Percentiles rank a stretch among this genome's conserved stretches.
Evolutionary conservation across 2,888 invertebrate species (phyloP).

Genomic region (Eupithecia abbreviata): DNA sequence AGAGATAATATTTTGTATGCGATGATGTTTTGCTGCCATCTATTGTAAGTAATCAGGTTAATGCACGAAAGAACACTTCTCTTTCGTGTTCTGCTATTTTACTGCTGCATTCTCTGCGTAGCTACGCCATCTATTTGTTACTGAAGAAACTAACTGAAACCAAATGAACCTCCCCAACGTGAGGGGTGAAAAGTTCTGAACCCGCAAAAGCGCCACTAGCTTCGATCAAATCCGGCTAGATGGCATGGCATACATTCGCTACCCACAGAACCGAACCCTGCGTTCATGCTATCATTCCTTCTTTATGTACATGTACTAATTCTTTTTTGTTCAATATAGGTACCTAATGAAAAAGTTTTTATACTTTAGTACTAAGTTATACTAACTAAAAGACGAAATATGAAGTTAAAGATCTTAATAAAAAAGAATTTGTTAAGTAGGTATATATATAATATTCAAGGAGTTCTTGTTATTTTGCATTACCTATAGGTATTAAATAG

Average conservation of each 20-base stretch:
- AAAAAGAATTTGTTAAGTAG: neutral
- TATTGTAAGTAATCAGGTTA: neutral
- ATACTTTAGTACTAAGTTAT: no score
- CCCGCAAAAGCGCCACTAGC: conserved; percentile 1
- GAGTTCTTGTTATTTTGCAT: neutral
- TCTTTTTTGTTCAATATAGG: no score
- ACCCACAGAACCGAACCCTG: neutral
- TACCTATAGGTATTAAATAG: no score
- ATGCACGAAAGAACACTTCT: neutral
- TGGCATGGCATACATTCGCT: conserved; percentile 18
- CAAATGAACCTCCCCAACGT: conserved; percentile 14
- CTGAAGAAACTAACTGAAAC: neutral
- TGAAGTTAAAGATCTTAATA: no score
- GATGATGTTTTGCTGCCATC: neutral
- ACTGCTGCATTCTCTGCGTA: neutral
- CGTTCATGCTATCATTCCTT: neutral
- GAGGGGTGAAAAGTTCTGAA: conserved; percentile 20
- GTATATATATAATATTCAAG: neutral
- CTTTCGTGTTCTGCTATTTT: neutral
- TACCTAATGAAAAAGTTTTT: no score
- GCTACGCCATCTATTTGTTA: conserved; percentile 17
- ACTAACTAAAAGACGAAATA: no score
- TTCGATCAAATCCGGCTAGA: conserved; percentile 20
- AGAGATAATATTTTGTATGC: neutral
- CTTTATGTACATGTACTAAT: no score